Evolutionary conservation across 2,113 vertebrate species (phyloP).

Genomic region (Ptilonorhynchus violaceus): DNA sequence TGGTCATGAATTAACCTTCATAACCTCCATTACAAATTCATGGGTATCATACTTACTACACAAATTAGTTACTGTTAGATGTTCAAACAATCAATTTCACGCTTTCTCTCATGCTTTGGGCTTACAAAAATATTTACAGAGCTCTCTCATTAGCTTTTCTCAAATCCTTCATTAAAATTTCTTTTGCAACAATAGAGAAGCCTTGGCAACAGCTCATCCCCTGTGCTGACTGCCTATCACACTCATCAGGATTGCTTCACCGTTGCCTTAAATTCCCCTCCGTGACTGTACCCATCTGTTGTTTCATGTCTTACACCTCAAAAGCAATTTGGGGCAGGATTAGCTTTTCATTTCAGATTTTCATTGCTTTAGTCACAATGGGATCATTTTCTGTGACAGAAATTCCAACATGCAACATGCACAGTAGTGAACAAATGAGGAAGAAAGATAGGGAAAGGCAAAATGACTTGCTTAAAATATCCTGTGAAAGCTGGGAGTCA

Average conservation of each 20-base stretch:
- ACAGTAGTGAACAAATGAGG: background rate
- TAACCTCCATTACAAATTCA: slow-evolving; percentile 5
- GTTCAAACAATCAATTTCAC: slow-evolving; percentile 45
- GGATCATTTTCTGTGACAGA: background rate
- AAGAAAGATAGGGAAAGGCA: background rate
- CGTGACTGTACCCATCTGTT: background rate
- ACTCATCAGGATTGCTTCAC: background rate
- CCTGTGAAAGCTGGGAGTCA: background rate
- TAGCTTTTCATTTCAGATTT: slow-evolving; percentile 24
- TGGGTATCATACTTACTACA: background rate
- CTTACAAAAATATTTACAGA: slow-evolving; percentile 57
- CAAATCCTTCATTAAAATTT: background rate
- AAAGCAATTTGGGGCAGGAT: slow-evolving; percentile 25
- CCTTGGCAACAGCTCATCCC: background rate
- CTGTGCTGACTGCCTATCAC: background rate
- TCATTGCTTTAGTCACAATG: background rate
- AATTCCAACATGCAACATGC: background rate
- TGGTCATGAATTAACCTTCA: slow-evolving; percentile 49
- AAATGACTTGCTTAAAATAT: background rate
- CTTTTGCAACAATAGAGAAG: background rate
- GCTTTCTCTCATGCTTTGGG: slow-evolving; percentile 20
- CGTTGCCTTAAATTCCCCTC: background rate
- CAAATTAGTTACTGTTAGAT: slow-evolving; percentile 44
- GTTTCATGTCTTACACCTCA: background rate
- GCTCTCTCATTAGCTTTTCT: slow-evolving; percentile 32